Conservation (phyloP, 2,888 invertebrate genomes). For the Drosophila setosimentum region DNA sequence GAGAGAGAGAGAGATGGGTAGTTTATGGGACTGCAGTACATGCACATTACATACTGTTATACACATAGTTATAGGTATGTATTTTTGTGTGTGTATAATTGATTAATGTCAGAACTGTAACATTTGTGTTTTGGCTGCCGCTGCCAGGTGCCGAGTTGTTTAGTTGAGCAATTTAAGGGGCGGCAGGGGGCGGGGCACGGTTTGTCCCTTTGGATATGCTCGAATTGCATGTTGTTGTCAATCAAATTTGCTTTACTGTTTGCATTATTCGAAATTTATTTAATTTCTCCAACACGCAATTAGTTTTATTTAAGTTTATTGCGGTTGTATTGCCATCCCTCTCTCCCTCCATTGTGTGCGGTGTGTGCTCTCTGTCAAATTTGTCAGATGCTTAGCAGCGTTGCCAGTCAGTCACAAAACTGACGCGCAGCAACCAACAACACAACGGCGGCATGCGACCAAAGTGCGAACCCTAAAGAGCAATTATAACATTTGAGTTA, state of each 20-base stretch:
- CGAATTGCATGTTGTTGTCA: conserved; percentile 76
- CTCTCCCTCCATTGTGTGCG: conserved; percentile 26
- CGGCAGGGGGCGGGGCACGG: neutral
- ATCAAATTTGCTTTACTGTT: conserved; percentile 79
- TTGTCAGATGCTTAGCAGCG: conserved; percentile 74
- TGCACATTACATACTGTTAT: conserved; percentile 27
- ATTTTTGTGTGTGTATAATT: conserved; percentile 51
- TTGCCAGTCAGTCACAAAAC: conserved; percentile 59
- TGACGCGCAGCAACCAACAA: conserved; percentile 31
- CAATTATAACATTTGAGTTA: neutral
- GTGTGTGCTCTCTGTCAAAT: conserved; percentile 27
- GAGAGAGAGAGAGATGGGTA: conserved; percentile 1
- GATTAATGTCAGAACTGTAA: conserved; percentile 74
- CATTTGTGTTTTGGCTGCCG: conserved; percentile 63
- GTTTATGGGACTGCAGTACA: conserved; percentile 34
- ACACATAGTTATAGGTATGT: conserved; percentile 7
- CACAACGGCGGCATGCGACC: conserved; percentile 54
- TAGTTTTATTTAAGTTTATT: conserved; percentile 81
- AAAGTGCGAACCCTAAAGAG: conserved; percentile 41
- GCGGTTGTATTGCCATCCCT: conserved; percentile 67
- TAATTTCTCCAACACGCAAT: conserved; percentile 78
- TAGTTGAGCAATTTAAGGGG: conserved; percentile 65
- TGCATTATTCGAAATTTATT: conserved; percentile 79
- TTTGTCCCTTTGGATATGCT: conserved; percentile 36
- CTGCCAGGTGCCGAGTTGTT: conserved; percentile 69